Evolutionary conservation across 2,888 invertebrate species (phyloP), one percentile per base, ranked within the genome.

Genomic region (Synanthedon andrenaeformis): DNA sequence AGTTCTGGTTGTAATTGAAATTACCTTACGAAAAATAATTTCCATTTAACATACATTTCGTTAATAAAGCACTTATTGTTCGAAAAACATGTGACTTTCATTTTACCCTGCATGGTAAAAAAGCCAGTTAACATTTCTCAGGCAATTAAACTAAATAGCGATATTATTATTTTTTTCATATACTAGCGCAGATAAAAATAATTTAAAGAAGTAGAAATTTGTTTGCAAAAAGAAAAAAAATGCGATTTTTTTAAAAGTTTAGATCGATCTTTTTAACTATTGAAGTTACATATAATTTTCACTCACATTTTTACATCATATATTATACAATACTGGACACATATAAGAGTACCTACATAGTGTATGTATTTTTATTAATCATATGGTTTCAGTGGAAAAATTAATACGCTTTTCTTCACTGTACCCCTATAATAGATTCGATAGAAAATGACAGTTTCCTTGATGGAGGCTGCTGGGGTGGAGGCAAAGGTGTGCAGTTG

Each of bases 361-460:
- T 35, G 5, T 35, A 35, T 35, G 35, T 35, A 35, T 35, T 8
- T 35, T 8, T 35, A 35, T 28, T 23, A 23, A 23, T 23, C 23
- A 23, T 23, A 4, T 23, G 23, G 23, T 23, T 23, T 28, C 28
- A 28, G 28, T 28, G 28, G 28, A 28, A 4, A 28, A 45, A n/a
- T 12, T 13, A 12, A 45, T n/a, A 45, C 13, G 45, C 6, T 45
- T 8, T 35, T 45, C 45, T 55, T 67, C 78, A 89, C 64, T 89
- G 87, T 41, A 89, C 85, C n/a, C 91, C 91, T 59, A 91, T 92
- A 57, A 92, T 91, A n/a, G 92, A 90, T 67, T 92, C 92, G n/a
- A 92, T 91, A 11, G 92, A 92, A 70, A 90, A 90, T 0, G 90
- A 90, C 42, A 90, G 72, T 62, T 88, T 89, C 17, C 23, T 13